These are phyloP conservation scores for Arvicola amphibius DNA, from an alignment of 2,797 vertebrate genomes.

Conservation along the genomic window DNA sequence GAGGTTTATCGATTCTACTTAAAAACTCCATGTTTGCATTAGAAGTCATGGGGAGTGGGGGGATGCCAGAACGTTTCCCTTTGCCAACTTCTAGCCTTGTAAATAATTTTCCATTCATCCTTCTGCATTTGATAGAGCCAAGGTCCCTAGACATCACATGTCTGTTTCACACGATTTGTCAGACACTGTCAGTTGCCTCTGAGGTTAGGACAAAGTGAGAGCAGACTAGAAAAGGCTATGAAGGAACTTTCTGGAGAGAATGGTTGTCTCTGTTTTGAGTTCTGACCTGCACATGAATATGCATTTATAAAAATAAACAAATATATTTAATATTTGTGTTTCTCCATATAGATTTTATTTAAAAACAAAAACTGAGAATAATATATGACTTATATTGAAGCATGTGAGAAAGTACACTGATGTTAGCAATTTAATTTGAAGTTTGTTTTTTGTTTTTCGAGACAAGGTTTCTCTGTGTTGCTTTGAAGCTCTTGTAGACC, in stretches of 20 bases:
- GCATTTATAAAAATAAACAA: conserved; percentile 12
- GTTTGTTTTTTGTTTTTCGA: not conserved
- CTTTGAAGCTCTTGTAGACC: no score
- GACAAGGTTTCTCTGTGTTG: no score
- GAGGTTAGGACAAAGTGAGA: not conserved
- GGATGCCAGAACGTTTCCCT: not conserved
- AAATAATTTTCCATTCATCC: not conserved
- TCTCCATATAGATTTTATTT: conserved; percentile 47
- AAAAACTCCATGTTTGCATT: not conserved
- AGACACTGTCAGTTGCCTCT: conserved; percentile 22
- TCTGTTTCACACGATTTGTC: conserved; percentile 10
- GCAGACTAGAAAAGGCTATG: not conserved
- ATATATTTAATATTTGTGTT: not conserved
- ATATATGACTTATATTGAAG: conserved; percentile 8
- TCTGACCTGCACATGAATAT: not conserved
- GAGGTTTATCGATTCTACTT: not conserved
- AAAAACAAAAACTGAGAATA: conserved; percentile 26
- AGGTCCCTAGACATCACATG: not conserved
- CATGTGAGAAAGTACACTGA: conserved; percentile 9
- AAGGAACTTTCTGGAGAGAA: conserved; percentile 28
- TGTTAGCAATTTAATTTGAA: conserved; percentile 38
- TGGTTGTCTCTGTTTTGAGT: not conserved
- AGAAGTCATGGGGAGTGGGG: not conserved
- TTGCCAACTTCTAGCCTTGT: not conserved
- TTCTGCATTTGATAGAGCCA: conserved; percentile 20